phyloP scores from a whole-genome alignment of 2,888 invertebrate species.

The Sphaerophoria taeniata region DNA sequence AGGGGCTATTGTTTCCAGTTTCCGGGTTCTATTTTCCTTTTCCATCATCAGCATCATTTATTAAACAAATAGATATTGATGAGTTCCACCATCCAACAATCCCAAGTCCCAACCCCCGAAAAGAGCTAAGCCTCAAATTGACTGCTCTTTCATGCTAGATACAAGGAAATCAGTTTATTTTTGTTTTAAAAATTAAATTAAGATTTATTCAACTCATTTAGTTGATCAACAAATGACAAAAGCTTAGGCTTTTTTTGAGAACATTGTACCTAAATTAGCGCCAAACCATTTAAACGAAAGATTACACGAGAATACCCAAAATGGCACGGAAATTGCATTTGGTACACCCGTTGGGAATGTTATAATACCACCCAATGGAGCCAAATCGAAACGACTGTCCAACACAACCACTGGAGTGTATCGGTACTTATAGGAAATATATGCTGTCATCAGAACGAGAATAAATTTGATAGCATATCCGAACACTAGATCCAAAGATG shows the following conservation, averaged over 20 bases:
- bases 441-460: constrained; percentile 80
- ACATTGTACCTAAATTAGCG: constrained; percentile 30
- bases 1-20: too few species aligned
- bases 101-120: too few species aligned
- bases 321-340: constrained; percentile 84
- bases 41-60: too few species aligned
- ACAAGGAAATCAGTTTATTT: too few species aligned
- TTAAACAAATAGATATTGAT: too few species aligned
- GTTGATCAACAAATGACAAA: background rate
- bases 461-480: constrained; percentile 82
- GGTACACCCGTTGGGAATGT: constrained; percentile 83
- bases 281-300: constrained; percentile 81
- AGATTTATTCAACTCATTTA: too few species aligned
- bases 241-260: background rate
- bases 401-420: constrained; percentile 83
- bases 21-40: too few species aligned
- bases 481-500: constrained; percentile 77
- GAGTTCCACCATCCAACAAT: too few species aligned
- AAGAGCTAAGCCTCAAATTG: too few species aligned
- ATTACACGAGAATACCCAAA: constrained; percentile 84
- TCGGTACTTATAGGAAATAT: constrained; percentile 82
- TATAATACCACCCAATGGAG: constrained; percentile 83
- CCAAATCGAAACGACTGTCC: constrained; percentile 82
- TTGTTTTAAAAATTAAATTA: too few species aligned
- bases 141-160: too few species aligned